These are phyloP conservation scores for Hypotaenidia philippensis DNA, from an alignment of 2,797 vertebrate genomes.

Conservation along the genomic window DNA sequence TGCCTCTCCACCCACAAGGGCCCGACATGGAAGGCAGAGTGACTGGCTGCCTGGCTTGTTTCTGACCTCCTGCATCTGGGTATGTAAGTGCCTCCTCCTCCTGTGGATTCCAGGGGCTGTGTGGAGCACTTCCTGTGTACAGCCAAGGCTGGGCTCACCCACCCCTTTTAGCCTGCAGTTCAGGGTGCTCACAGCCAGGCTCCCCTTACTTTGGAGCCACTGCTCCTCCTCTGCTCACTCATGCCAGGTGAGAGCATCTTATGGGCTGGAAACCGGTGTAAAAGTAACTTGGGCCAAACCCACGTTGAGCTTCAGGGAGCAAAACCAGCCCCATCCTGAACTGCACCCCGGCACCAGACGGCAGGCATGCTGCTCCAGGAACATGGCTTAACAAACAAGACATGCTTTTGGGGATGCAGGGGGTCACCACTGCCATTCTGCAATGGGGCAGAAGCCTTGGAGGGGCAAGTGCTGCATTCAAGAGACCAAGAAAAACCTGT, in stretches of 20 bases:
- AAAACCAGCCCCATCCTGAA: background rate
- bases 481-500: background rate
- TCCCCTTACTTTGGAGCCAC: background rate
- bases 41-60: background rate
- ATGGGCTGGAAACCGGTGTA: accelerated
- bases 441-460: background rate
- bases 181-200: background rate
- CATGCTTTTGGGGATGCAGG: background rate
- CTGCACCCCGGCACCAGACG: accelerated
- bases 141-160: background rate
- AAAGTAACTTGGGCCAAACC: background rate
- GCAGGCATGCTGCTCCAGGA: background rate
- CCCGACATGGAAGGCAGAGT: no score
- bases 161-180: background rate
- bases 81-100: background rate
- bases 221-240: background rate
- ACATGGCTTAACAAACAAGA: background rate
- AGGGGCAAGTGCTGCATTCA: background rate
- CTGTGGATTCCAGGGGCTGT: background rate
- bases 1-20: background rate
- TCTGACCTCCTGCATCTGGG: background rate
- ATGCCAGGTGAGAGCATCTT: background rate
- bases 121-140: background rate
- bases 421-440: background rate
- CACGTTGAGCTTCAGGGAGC: accelerated